Conservation (phyloP, 2,797 vertebrate species). For the Prunella strophiata region DNA sequence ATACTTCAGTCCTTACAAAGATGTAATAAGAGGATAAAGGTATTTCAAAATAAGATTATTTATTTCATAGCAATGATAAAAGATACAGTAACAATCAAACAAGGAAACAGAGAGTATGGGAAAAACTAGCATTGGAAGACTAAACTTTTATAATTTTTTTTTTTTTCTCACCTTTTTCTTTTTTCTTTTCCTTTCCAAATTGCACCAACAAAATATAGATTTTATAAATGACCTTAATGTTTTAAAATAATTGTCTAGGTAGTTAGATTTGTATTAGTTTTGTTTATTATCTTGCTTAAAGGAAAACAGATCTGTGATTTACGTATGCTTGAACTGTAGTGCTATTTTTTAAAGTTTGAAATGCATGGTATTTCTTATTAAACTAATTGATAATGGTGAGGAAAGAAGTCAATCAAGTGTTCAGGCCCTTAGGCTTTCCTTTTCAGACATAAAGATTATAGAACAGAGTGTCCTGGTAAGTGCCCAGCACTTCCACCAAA, state of each 20-base stretch:
- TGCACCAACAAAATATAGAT: not conserved
- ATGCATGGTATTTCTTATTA: not conserved
- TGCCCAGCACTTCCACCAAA: not conserved
- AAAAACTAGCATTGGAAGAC: not conserved
- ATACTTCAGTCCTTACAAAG: not conserved
- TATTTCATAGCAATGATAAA: not conserved
- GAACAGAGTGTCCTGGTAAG: not conserved
- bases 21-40: not conserved
- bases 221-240: not conserved
- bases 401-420: not conserved
- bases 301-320: not conserved
- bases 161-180: fast-evolving
- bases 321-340: not conserved
- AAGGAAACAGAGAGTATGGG: not conserved
- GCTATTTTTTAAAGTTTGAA: not conserved
- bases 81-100: not conserved
- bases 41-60: not conserved
- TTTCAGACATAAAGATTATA: not conserved
- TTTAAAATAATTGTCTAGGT: not conserved
- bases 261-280: not conserved
- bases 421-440: not conserved
- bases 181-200: not conserved
- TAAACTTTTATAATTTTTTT: not conserved
- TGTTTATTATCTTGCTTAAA: not conserved
- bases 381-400: not conserved